These are phyloP conservation scores for Donacobius atricapilla DNA, from an alignment of 2,113 vertebrate genomes.

Conservation along the genomic window DNA sequence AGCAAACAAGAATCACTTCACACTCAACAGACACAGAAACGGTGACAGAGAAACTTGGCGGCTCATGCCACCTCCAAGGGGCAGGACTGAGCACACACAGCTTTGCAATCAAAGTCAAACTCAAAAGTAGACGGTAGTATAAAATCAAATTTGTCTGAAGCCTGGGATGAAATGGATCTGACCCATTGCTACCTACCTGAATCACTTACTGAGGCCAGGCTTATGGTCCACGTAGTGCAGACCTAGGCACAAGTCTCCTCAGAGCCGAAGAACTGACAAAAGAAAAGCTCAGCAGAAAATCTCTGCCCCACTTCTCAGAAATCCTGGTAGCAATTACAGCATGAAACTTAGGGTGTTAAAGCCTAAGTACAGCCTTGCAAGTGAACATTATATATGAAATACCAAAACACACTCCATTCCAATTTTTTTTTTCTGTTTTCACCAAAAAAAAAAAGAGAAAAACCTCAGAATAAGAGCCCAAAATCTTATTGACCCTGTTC, in stretches of 20 bases:
- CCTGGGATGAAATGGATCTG: background rate
- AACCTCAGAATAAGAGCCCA: background rate
- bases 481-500: background rate
- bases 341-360: background rate
- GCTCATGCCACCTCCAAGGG: rapidly evolving
- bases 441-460: no score
- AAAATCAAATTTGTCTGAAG: background rate
- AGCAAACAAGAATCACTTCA: background rate
- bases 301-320: background rate
- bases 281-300: background rate
- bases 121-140: rapidly evolving
- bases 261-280: background rate
- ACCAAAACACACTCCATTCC: no score
- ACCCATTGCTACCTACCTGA: background rate
- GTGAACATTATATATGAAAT: rapidly evolving
- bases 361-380: background rate
- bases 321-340: background rate
- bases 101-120: background rate
- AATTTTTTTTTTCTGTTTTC: background rate
- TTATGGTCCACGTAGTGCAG: rapidly evolving
- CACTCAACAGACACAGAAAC: no score
- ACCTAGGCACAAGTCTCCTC: background rate
- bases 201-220: background rate
- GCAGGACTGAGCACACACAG: background rate
- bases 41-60: rapidly evolving